Percentiles rank a stretch among this genome's conserved stretches.
Conservation (phyloP, 2,888 invertebrate species). For the Germaria angustata region DNA sequence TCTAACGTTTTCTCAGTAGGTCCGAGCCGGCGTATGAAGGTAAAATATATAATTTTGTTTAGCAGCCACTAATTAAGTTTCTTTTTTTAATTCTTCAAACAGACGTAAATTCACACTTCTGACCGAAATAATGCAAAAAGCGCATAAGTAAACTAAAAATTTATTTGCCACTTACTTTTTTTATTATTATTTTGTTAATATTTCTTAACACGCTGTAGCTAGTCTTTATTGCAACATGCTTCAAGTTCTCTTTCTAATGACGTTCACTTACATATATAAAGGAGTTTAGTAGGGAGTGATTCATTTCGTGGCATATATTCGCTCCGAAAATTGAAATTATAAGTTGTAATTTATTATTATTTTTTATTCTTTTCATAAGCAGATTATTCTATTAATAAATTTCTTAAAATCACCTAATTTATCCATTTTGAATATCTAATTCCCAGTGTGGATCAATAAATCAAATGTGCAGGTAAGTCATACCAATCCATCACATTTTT, state of each 20-base stretch:
- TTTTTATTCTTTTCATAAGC: too few relatives aligned
- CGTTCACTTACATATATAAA: slow-evolving; percentile 37
- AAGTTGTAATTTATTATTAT: background rate
- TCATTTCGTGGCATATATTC: background rate
- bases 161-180: slow-evolving; percentile 24
- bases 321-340: background rate
- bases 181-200: background rate
- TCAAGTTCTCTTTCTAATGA: slow-evolving; percentile 26
- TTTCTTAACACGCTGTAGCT: slow-evolving; percentile 15
- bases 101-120: background rate
- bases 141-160: background rate
- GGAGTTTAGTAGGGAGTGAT: background rate
- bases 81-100: background rate
- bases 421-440: too few relatives aligned
- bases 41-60: background rate
- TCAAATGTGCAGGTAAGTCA: too few relatives aligned
- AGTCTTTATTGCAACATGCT: slow-evolving; percentile 31
- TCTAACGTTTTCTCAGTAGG: background rate
- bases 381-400: too few relatives aligned
- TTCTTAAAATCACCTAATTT: too few relatives aligned
- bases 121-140: background rate
- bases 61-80: background rate
- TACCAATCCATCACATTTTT: too few relatives aligned
- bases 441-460: too few relatives aligned
- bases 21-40: background rate